Evolutionary conservation across 1,140 invertebrate genomes (phyloP).

Genomic region (Nasonia vitripennis): DNA sequence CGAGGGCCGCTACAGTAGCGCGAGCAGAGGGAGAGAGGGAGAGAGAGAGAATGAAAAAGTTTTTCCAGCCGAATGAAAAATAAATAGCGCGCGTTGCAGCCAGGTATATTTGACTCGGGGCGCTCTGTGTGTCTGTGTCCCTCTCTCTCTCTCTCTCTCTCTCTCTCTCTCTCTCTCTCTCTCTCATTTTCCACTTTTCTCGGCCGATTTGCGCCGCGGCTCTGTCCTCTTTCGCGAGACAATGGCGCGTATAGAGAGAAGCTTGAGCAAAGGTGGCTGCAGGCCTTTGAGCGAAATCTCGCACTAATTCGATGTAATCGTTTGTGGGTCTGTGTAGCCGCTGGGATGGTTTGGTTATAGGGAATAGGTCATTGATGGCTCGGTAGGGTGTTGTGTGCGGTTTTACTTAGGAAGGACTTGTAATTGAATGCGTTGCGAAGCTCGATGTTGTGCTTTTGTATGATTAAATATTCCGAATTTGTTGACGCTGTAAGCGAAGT

Average conservation of each 20-base stretch:
- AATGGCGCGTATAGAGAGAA: not conserved
- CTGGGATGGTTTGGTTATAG: too few species aligned
- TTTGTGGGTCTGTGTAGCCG: not conserved
- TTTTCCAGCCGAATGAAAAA: constrained; percentile 44
- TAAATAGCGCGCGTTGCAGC: constrained; percentile 17
- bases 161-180: not conserved
- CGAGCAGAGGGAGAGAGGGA: not conserved
- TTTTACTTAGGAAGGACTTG: too few species aligned
- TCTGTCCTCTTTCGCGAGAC: not conserved
- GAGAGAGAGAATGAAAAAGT: constrained; percentile 29
- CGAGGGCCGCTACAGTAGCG: not conserved
- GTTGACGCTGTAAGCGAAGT: too few species aligned
- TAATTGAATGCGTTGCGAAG: too few species aligned
- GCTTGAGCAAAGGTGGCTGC: too few species aligned
- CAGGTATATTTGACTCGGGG: not conserved
- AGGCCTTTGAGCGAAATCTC: constrained; percentile 10
- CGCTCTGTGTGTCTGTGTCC: too few species aligned
- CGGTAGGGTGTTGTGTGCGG: too few species aligned
- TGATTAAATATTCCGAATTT: too few species aligned
- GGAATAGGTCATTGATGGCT: not conserved
- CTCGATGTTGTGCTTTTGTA: too few species aligned
- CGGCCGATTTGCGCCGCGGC: constrained; percentile 7
- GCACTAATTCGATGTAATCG: constrained; percentile 1
- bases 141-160: too few species aligned
- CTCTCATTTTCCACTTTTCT: not conserved